phyloP scores from a whole-genome alignment of 2,888 invertebrate species.

The Drosophila prostipennis region DNA sequence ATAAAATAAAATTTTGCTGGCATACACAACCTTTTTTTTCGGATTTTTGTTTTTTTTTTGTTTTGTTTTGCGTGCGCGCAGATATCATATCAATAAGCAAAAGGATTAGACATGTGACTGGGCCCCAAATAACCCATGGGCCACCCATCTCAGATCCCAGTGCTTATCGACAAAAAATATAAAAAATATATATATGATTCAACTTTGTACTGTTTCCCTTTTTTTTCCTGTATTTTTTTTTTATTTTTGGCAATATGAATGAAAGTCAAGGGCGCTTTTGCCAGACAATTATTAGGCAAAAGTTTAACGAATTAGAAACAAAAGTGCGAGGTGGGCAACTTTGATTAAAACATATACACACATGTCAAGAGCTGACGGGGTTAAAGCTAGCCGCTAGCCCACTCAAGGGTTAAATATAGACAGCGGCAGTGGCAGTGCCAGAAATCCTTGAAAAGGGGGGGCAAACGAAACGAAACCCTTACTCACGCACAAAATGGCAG shows the following conservation, averaged over 20 bases:
- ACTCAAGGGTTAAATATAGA: slow-evolving; percentile 18
- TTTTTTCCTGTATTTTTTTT: slow-evolving; percentile 6
- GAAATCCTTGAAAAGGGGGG: not conserved
- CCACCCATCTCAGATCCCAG: slow-evolving; percentile 16
- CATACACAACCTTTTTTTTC: slow-evolving; percentile 52
- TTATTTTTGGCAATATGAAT: slow-evolving; percentile 62
- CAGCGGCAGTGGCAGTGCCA: not conserved
- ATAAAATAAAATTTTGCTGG: slow-evolving; percentile 73
- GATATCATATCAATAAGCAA: slow-evolving; percentile 81
- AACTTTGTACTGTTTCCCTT: not conserved
- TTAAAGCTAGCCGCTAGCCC: not conserved
- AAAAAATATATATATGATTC: slow-evolving; percentile 6
- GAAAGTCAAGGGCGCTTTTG: slow-evolving; percentile 66
- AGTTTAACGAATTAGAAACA: slow-evolving; percentile 80
- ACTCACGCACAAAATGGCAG: slow-evolving; percentile 50
- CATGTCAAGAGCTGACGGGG: not conserved
- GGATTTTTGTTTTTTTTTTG: slow-evolving; percentile 12
- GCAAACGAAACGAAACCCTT: not conserved
- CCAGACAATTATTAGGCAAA: slow-evolving; percentile 81
- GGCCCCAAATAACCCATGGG: slow-evolving; percentile 19
- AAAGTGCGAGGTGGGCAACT: slow-evolving; percentile 51
- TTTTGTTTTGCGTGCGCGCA: slow-evolving; percentile 60
- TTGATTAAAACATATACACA: slow-evolving; percentile 60
- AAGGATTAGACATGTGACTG: slow-evolving; percentile 80
- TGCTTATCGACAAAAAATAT: slow-evolving; percentile 60